Base-by-base conservation (phyloP, 1,140 invertebrate species). In the Drosophila orena region DNA sequence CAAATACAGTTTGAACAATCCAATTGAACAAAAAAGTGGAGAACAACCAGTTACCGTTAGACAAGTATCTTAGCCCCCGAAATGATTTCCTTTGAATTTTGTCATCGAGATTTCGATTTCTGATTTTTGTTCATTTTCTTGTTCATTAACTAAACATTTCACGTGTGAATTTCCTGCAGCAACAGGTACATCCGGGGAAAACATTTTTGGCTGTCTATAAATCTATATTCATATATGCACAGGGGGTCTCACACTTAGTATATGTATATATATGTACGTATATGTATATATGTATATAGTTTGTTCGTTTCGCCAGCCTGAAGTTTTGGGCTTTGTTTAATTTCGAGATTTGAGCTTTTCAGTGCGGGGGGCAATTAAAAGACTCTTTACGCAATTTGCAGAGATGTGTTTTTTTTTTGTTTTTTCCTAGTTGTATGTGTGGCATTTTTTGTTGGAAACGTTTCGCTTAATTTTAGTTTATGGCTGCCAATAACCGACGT, bases 81-180 rank as follows among this genome's bases (percentile, higher is more conserved):
- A 14, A 17, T 50, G 14, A 6, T 62, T 42, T 49, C 27, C 37
- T 64, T 54, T 37, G 24, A 38, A 8, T 54, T 50, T 24, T 35
- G 42, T 12, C 35, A 24, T 40, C 44, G 24, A 27, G 24, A 27
- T 62, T 62, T 47, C 46, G 47, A 50, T 50, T 42, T n/a, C 38
- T 11, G 60, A 62, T 65, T 52, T 52, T 64, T 49, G 44, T 52
- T 38, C 27, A 70, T 69, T 69, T 70, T 27, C 6, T 56, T 17
- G n/a, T 35, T 70, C 71, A 80, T 80, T 80, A 75, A 71, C 71
- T 75, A 80, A 71, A 57, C 77, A 80, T 58, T 80, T 80, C 78
- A 80, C 78, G 77, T 80, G 78, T 80, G 78, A 80, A 80, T 80
- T 80, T 80, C 78, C 78, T 75, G 72, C 53, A 44, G 46, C 60